phyloP scores from a whole-genome alignment of 2,888 invertebrate genomes.

The Cyclophora punctaria region DNA sequence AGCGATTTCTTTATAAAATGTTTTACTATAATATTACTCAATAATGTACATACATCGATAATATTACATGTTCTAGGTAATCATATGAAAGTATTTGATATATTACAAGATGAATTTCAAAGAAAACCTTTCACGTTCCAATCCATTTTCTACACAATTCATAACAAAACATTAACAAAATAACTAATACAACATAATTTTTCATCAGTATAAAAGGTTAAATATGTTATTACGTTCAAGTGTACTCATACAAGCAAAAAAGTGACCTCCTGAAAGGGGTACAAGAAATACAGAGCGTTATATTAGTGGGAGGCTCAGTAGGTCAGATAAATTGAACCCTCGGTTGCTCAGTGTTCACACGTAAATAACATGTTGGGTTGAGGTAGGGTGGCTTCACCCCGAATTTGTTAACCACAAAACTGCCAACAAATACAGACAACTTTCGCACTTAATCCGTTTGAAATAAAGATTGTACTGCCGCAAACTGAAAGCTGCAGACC shows the following conservation, averaged over 20 bases:
- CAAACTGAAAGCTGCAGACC: constrained; percentile 7
- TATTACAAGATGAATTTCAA: too few species aligned
- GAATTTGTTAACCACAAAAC: constrained; percentile 7
- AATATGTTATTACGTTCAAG: constrained; percentile 4
- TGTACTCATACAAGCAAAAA: constrained; percentile 27
- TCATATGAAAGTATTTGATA: too few species aligned
- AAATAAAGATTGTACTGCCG: neutral
- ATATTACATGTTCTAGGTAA: too few species aligned
- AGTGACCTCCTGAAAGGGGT: constrained; percentile 38
- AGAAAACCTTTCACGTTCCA: too few species aligned
- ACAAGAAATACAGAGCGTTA: constrained; percentile 58
- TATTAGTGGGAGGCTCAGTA: constrained; percentile 72
- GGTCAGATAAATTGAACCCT: constrained; percentile 75
- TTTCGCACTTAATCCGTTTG: constrained; percentile 3
- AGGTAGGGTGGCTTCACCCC: constrained; percentile 48
- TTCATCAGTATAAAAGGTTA: too few species aligned
- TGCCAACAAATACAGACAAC: neutral
- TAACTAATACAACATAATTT: neutral
- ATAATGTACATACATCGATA: too few species aligned
- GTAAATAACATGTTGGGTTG: constrained; percentile 73
- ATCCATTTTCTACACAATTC: too few species aligned
- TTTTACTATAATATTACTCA: too few species aligned
- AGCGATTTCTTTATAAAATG: too few species aligned
- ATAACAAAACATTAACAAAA: neutral
- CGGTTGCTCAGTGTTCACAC: constrained; percentile 70